Evolutionary conservation across 2,797 vertebrate genomes (phyloP), one percentile per base, ranked within the genome.

Genomic region (Periophthalmus magnuspinnatus): DNA sequence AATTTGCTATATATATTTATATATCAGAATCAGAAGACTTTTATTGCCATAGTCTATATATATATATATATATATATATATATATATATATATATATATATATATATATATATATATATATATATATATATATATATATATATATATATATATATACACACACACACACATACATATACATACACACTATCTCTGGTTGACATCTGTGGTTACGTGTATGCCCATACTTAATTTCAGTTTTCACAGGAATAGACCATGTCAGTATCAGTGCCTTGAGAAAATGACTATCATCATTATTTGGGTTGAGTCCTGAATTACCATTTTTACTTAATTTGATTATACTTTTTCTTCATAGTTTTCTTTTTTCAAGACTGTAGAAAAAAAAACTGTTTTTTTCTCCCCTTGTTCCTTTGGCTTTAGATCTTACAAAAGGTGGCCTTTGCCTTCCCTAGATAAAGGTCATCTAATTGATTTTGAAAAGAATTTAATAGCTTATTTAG

Each of bases 311-410:
- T 65, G 8, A 7, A 33, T 65, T 52, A 33, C 24, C 16, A 21
- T 32, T 17, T 60, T 19, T 60, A 19, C 8, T n/a, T 13, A n/a
- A 34, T 60, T 36, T n/a, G 2, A 6, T 34, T 7, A 28, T 28
- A 32, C 21, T 66, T 54, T 21, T 28, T 16, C 22, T 52, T 33
- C 2, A 33, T 54, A 54, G 48, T n/a, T 48, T n/a, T 32, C 11
- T 5, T 66, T 66, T 66, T 34, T 66, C 64, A 10, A 66, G 64
- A 2, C 64, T 21, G 19, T 45, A 52, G 33, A 19, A 54, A 66
- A 8, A 47, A 17, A 54, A 47, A 52, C 8, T n/a, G n/a, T n/a
- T n/a, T 19, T 66, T 54, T 66, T 66, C 28, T 50, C 16, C 5
- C 28, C 33, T 11, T 60, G 32, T 36, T 58, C 58, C 36, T n/a